Evolutionary conservation across 2,888 invertebrate genomes (phyloP).

Genomic region (Erannis defoliaria): DNA sequence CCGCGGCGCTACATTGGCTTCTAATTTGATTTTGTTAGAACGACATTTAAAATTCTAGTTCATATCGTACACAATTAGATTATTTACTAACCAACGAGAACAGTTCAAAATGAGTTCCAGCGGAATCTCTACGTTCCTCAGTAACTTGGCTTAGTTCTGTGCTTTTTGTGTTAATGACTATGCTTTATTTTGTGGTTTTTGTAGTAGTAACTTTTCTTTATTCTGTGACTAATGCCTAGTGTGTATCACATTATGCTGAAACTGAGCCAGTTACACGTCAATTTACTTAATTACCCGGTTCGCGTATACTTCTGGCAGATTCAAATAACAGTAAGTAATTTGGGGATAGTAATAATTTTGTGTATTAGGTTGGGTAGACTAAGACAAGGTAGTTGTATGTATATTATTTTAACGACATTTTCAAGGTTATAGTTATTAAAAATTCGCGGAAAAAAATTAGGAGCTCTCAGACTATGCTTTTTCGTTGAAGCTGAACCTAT

Average conservation of each 20-base stretch:
- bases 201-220: conserved; percentile 18
- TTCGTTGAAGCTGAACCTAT: too few species aligned
- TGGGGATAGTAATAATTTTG: too few species aligned
- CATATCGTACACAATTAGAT: conserved; percentile 71
- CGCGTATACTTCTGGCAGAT: conserved; percentile 27
- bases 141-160: conserved; percentile 11
- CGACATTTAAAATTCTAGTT: conserved; percentile 78
- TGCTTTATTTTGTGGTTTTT: conserved; percentile 12
- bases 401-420: too few species aligned
- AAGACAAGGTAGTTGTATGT: too few species aligned
- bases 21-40: conserved; percentile 80
- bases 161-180: conserved; percentile 14
- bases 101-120: conserved; percentile 56
- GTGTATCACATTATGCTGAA: conserved; percentile 47
- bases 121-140: conserved; percentile 52
- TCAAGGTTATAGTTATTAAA: too few species aligned
- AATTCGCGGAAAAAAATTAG: too few species aligned
- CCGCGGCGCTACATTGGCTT: conserved; percentile 68
- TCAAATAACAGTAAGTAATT: conserved; percentile 1
- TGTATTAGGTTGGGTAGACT: too few species aligned
- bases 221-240: conserved; percentile 36
- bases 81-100: conserved; percentile 63
- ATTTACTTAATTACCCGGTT: conserved; percentile 40
- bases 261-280: conserved; percentile 49
- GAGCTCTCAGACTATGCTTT: too few species aligned